Evolutionary conservation across 2,888 invertebrate species (phyloP), one percentile per base, ranked within the genome.

Genomic region (Hemistola chrysoprasaria): DNA sequence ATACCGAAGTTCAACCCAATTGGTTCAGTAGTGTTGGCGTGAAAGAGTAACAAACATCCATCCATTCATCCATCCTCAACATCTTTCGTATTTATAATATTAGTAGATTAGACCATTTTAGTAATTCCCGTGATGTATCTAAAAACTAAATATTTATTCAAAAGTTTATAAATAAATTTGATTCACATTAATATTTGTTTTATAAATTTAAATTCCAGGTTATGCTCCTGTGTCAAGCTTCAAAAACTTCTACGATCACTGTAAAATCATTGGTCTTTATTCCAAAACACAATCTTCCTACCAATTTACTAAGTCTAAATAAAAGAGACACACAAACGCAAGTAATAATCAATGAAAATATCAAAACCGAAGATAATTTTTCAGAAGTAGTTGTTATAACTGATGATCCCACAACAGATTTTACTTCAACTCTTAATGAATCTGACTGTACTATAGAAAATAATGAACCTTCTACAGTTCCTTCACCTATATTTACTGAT

Each of bases 201-300:
- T 20, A 11, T n/a, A 7, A 8, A 6, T 11, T 4, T 0, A 1
- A 7, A 32, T 62, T 62, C 21, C 56, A 63, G 62, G 29, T 63
- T 6, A 28, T 55, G 1, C 41, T 62, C 1, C 16, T 50, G 22
- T 36, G 42, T 7, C 47, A 37, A 16, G 32, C 43, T 22, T 34
- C 57, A 6, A 16, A 44, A 6, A 4, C n/a, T 1, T 55, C 63
- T 1, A 43, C 22, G 2, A 30, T 56, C 1, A 22, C 40, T 5
- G 11, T 59, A 1, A 23, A 41, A 37, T 45, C 57, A 0, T 3
- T 54, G 11, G 35, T 41, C 11, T 48, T 47, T 21, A 16, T 25
- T 24, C 8, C 37, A n/a, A 8, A 21, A 5, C 7, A 9, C 11
- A 27, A 20, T 20, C 8, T 7, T n/a, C 0, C 8, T 22, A 16